Evolutionary conservation across 2,797 vertebrate species (phyloP), one percentile per base, ranked within the genome.

Genomic region (Brotula barbata): DNA sequence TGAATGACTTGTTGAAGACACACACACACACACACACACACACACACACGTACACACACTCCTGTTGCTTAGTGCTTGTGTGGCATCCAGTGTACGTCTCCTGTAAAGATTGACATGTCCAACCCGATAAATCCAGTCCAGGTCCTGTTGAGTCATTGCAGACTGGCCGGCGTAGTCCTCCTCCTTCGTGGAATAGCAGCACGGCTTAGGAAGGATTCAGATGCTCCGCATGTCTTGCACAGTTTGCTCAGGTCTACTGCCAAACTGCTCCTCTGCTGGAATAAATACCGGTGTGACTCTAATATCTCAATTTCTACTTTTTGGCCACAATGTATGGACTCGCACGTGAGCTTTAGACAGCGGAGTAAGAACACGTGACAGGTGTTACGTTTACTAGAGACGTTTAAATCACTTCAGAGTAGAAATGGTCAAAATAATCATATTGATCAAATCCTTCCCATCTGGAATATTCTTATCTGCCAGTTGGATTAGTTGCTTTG

Each of bases 61-160:
- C n/a, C n/a, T n/a, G n/a, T n/a, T n/a, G 51, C 53, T 41, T 20
- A 31, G 53, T 20, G 52, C 14, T 31, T 58, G 50, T 39, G 47
- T 54, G 11, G 63, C 57, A 68, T 59, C 22, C 64, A 49, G 34
- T 36, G 41, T n/a, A 34, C 6, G 63, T 50, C 19, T 0, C 9
- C 10, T 42, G 50, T 58, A 7, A 50, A 58, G 71, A 80, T 25
- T 56, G 78, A 75, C 76, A 21, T 7, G 11, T 51, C 44, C 57
- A 13, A 14, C 20, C 66, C 40, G 58, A 50, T 73, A 34, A 69
- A 33, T 67, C 58, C 34, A 3, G 51, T 75, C 47, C 71, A 55
- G 52, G 43, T 68, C 31, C 50, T 23, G 34, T 68, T 74, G 73
- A 78, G 71, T 82, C 76, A 69, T 61, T 48, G 64, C 44, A 52